Percentiles rank a stretch among this genome's conserved stretches.
These are phyloP conservation scores for Cheilosia vulpina DNA, from an alignment of 2,888 invertebrate genomes.

Conservation along the genomic window DNA sequence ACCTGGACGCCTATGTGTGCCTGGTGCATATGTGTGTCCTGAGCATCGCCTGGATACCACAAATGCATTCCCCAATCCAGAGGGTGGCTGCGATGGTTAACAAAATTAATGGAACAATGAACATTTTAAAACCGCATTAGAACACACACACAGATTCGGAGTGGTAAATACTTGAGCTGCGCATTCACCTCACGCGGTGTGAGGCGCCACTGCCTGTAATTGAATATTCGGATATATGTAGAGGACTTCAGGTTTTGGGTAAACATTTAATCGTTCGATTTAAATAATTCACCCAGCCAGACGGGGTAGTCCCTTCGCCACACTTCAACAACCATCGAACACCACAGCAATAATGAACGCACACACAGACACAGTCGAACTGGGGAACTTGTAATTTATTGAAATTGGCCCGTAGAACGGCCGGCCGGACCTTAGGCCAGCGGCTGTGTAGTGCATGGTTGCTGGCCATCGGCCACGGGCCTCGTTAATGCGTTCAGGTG, in stretches of 20 bases:
- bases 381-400: conserved; percentile 58
- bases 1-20: neutral
- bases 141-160: conserved; percentile 66
- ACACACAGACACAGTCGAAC: conserved; percentile 13
- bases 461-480: conserved; percentile 44
- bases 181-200: conserved; percentile 33
- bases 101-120: conserved; percentile 73
- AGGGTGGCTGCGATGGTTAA: conserved; percentile 13
- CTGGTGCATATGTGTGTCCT: neutral
- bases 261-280: conserved; percentile 73
- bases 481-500: conserved; percentile 68
- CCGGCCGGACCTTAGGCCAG: conserved; percentile 16
- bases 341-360: conserved; percentile 23
- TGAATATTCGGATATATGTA: conserved; percentile 62
- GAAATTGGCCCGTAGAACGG: conserved; percentile 42
- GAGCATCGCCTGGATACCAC: neutral
- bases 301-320: neutral
- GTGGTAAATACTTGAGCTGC: conserved; percentile 68
- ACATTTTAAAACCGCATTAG: conserved; percentile 72
- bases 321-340: neutral
- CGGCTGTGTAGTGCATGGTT: conserved; percentile 32
- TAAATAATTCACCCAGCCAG: conserved; percentile 64
- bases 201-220: conserved; percentile 42
- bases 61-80: neutral
- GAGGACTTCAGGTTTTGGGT: conserved; percentile 58